Percentiles rank a stretch among this genome's conserved stretches.
These are phyloP conservation scores for Myotis lucifugus DNA, from an alignment of 2,113 vertebrate species.

Conservation along the genomic window DNA sequence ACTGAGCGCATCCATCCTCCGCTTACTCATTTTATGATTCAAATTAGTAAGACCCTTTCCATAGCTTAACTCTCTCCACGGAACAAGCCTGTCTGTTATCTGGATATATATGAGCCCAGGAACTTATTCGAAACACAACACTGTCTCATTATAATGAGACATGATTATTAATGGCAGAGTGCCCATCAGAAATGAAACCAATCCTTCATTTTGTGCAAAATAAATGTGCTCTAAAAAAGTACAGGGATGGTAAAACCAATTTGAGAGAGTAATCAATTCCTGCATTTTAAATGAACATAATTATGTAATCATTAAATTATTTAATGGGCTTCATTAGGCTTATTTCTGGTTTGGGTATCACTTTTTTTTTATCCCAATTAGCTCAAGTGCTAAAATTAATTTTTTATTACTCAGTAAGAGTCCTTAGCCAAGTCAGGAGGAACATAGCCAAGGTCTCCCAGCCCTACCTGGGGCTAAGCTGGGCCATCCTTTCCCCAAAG, in stretches of 20 bases:
- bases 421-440: conserved; percentile 60
- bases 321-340: conserved; percentile 80
- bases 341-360: conserved; percentile 74
- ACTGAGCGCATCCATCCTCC: conserved; percentile 35
- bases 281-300: conserved; percentile 76
- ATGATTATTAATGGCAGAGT: conserved; percentile 73
- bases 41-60: conserved; percentile 56
- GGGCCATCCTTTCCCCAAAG: neutral
- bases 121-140: conserved; percentile 68
- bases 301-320: conserved; percentile 80
- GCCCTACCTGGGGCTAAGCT: neutral
- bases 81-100: conserved; percentile 61
- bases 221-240: conserved; percentile 66
- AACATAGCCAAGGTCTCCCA: neutral
- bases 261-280: conserved; percentile 72
- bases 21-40: conserved; percentile 59
- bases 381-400: conserved; percentile 79
- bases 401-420: conserved; percentile 68
- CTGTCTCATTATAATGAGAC: conserved; percentile 70
- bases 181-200: conserved; percentile 72
- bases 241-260: conserved; percentile 76
- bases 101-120: conserved; percentile 53
- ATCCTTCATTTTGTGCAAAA: conserved; percentile 75
- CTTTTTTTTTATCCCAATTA: conserved; percentile 83
- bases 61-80: conserved; percentile 24